Percentiles rank a stretch among this genome's conserved stretches.
phyloP scores from a whole-genome alignment of 2,797 vertebrate species.

The Vipera ursinii region DNA sequence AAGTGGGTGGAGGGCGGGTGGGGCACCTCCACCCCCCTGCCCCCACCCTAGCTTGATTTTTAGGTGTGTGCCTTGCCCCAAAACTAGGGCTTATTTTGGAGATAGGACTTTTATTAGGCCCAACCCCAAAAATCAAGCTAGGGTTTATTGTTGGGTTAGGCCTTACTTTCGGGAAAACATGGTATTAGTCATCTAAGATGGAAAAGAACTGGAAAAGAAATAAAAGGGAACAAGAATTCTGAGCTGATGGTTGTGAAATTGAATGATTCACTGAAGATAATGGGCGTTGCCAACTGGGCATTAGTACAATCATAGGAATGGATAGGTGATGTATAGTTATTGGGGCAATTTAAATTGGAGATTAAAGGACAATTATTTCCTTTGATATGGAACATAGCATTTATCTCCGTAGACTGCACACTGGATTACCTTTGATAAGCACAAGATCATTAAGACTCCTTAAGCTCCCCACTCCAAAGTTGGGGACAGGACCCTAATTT shows the following conservation, averaged over 20 bases:
- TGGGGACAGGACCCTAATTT: not conserved
- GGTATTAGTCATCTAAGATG: not conserved
- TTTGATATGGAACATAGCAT: not conserved
- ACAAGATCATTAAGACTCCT: not conserved
- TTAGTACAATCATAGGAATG: not conserved
- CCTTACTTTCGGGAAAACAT: too few relatives aligned
- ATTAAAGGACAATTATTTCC: not conserved
- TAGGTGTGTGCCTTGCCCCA: too few relatives aligned
- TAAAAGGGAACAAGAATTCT: not conserved
- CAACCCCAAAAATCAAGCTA: too few relatives aligned
- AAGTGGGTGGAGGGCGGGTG: too few relatives aligned
- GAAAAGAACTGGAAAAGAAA: not conserved
- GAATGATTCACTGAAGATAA: accelerated
- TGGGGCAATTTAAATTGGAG: not conserved
- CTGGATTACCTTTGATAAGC: not conserved
- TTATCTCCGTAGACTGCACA: not conserved
- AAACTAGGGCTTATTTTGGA: too few relatives aligned
- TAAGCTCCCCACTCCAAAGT: not conserved
- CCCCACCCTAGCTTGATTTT: too few relatives aligned
- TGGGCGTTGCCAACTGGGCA: not conserved
- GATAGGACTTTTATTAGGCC: too few relatives aligned
- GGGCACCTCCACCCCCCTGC: too few relatives aligned
- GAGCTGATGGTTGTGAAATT: not conserved
- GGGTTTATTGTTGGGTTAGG: too few relatives aligned
- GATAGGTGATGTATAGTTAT: not conserved